phyloP scores from a whole-genome alignment of 2,797 vertebrate genomes.

The Chrosomus eos region DNA sequence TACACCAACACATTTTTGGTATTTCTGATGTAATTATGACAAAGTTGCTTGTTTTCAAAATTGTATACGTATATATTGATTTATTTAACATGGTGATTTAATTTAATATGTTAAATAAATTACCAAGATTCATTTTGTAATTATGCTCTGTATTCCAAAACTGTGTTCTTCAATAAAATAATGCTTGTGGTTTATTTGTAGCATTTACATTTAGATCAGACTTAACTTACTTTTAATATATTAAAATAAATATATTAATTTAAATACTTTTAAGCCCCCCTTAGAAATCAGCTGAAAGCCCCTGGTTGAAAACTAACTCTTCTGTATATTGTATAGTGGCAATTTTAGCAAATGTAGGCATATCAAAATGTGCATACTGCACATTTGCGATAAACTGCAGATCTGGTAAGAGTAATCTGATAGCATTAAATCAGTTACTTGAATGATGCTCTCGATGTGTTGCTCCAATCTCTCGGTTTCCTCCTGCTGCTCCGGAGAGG shows the following conservation, averaged over 20 bases:
- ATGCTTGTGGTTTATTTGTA: neutral
- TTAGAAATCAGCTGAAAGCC: neutral
- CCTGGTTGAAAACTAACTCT: neutral
- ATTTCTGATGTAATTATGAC: neutral
- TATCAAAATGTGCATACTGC: too few relatives aligned
- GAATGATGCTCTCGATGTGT: slow-evolving; percentile 56
- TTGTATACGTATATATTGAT: too few relatives aligned
- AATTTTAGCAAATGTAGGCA: neutral
- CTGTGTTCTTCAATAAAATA: neutral
- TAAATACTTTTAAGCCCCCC: neutral
- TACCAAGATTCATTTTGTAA: too few relatives aligned
- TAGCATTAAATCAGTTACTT: slow-evolving; percentile 38
- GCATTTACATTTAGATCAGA: neutral
- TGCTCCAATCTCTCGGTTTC: slow-evolving; percentile 46
- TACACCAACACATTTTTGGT: too few relatives aligned
- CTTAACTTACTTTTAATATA: neutral
- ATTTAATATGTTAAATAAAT: too few relatives aligned
- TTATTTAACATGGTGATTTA: too few relatives aligned
- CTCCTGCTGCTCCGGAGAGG: slow-evolving; percentile 22
- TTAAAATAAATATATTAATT: neutral
- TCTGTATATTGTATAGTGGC: neutral
- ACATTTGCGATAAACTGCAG: neutral
- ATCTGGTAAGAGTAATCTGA: neutral
- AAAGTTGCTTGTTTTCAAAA: neutral
- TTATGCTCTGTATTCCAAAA: neutral